phyloP scores from a whole-genome alignment of 2,113 vertebrate genomes.

The Mobula hypostoma region DNA sequence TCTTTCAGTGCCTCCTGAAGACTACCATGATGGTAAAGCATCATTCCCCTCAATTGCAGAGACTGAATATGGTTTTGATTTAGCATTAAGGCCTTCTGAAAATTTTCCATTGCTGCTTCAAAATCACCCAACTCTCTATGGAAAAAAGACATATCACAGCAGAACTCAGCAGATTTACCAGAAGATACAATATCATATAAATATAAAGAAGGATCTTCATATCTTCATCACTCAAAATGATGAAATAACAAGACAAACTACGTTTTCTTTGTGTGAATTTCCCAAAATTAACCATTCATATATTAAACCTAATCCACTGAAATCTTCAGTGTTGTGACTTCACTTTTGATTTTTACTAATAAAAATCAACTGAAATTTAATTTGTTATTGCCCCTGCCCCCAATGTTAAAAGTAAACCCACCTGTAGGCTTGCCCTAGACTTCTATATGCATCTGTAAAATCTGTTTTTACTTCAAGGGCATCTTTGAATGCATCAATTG shows the following conservation, averaged over 20 bases:
- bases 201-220: neutral
- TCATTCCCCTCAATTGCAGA: conserved; percentile 86
- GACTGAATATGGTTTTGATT: conserved; percentile 97
- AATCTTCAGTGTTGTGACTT: neutral
- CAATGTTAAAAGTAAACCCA: conserved; percentile 44
- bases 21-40: conserved; percentile 94
- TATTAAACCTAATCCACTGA: neutral
- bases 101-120: conserved; percentile 89
- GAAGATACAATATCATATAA: neutral
- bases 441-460: conserved; percentile 95
- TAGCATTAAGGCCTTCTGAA: conserved; percentile 88
- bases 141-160: conserved; percentile 1
- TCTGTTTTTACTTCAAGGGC: conserved; percentile 87
- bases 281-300: neutral
- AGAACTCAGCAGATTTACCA: neutral
- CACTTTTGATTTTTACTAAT: neutral
- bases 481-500: conserved; percentile 94
- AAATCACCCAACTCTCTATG: conserved; percentile 89
- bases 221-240: neutral
- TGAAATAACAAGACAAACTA: neutral
- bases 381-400: no score
- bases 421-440: conserved; percentile 95
- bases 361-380: neutral
- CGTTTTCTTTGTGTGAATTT: neutral
- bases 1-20: conserved; percentile 85